Evolutionary conservation across 2,797 vertebrate species (phyloP), one percentile per base, ranked within the genome.

Genomic region (Diplodus sargus): DNA sequence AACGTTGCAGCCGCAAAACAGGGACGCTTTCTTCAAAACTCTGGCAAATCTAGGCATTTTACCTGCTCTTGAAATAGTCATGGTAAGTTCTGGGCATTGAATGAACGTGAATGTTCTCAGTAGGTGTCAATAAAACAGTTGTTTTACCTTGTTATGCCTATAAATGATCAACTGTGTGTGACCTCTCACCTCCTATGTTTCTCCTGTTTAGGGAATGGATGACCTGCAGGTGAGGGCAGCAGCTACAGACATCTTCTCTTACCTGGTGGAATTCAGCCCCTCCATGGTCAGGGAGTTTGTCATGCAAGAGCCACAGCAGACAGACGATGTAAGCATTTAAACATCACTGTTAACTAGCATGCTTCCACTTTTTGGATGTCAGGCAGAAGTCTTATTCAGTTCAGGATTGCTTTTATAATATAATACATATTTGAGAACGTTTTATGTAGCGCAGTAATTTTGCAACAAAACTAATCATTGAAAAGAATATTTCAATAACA

Each of bases 221-320:
- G 98, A 99, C 93, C 92, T 98, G 86, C 98, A 98, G 94, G 98
- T 99, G 90, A 96, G 98, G 92, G 96, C 97, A 79, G 98, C 98
- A 88, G 98, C 98, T 82, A 99, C 97, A 78, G 98, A 99, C 94
- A 99, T 99, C 94, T 99, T 99, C 95, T 99, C 98, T 76, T 99
- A 99, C 94, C 96, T 99, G 91, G 98, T 99, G 94, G 98, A 99
- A 90, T 99, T 99, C 94, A 99, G 98, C 92, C 98, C 98, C 85
- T 99, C 98, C 74, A 99, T 99, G 98, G 98, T 99, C 79, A 93
- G 97, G 73, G 98, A 99, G 92, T 99, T 99, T 95, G 97, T 99
- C 83, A 99, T 99, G 98, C 98, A 99, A 91, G 98, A 99, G 86
- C 97, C 97, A 15, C 98, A 99, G 81, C 98, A 99, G 93, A 98